Evolutionary conservation across 1,140 invertebrate species (phyloP).

Genomic region (Psilanteris sp.): DNA sequence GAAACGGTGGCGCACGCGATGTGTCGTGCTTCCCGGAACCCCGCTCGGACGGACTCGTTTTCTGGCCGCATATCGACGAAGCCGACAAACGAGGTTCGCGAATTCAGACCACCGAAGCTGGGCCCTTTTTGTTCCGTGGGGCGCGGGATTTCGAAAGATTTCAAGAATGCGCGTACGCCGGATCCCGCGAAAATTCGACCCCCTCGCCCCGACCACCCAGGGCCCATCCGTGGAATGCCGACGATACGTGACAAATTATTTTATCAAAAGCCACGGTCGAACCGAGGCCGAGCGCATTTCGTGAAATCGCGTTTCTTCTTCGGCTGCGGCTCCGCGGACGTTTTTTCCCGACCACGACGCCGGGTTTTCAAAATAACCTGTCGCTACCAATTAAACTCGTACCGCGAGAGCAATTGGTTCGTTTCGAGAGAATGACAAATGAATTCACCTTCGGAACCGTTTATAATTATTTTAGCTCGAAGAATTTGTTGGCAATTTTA

Average conservation of each 20-base stretch:
- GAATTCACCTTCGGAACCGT: too few relatives aligned
- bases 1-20: conserved; percentile 66
- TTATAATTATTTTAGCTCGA: too few relatives aligned
- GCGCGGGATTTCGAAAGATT: conserved; percentile 62
- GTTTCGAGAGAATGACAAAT: conserved; percentile 22
- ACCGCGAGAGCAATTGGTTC: not conserved
- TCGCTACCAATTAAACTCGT: conserved; percentile 35
- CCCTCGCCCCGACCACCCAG: conserved; percentile 44
- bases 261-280: conserved; percentile 26
- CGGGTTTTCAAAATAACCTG: conserved; percentile 15
- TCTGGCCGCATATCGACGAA: conserved; percentile 56
- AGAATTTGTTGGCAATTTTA: too few relatives aligned
- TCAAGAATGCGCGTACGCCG: conserved; percentile 60
- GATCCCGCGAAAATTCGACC: conserved; percentile 59
- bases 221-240: conserved; percentile 33
- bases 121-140: conserved; percentile 52
- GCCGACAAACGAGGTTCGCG: conserved; percentile 67
- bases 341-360: too few relatives aligned
- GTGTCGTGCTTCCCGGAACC: conserved; percentile 66
- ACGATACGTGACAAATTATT: conserved; percentile 57
- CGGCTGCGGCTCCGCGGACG: too few relatives aligned
- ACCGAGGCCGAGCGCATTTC: conserved; percentile 11
- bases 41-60: conserved; percentile 56
- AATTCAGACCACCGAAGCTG: conserved; percentile 65
- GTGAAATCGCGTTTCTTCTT: conserved; percentile 15